Percentiles rank a stretch among this genome's conserved stretches.
phyloP scores from a whole-genome alignment of 2,797 vertebrate genomes.

The Arctocebus calabarensis region DNA sequence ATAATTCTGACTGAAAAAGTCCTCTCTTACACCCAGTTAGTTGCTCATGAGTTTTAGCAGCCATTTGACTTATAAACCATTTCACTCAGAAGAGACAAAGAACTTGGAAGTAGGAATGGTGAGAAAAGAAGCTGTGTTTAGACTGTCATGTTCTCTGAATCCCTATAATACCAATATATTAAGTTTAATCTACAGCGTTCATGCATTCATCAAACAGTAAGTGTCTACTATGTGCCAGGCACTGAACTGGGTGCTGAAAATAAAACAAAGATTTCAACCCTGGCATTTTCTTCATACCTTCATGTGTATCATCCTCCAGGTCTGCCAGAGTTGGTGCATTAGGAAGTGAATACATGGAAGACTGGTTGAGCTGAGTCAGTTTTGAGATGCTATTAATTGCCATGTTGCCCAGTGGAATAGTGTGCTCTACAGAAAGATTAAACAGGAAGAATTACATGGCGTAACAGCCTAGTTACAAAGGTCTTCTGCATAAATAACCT shows the following conservation, averaged over 20 bases:
- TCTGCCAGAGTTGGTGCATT: slow-evolving; percentile 94
- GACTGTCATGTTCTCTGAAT: background rate
- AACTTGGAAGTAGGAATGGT: background rate
- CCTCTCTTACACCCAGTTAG: background rate
- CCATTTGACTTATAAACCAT: background rate
- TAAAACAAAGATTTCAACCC: slow-evolving; percentile 4
- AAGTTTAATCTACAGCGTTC: background rate
- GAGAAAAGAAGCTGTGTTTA: background rate
- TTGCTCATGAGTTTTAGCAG: slow-evolving; percentile 1
- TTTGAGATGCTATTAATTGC: slow-evolving; percentile 92
- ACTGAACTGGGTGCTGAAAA: background rate
- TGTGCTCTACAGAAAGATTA: slow-evolving; percentile 89
- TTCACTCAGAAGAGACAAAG: slow-evolving; percentile 48
- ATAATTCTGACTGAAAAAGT: slow-evolving; percentile 44
- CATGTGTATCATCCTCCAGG: slow-evolving; percentile 92
- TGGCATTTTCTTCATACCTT: slow-evolving; percentile 83
- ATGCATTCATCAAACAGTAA: slow-evolving; percentile 19
- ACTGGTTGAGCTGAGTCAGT: slow-evolving; percentile 91
- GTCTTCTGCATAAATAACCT: background rate
- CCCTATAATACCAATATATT: background rate
- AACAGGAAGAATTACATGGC: slow-evolving; percentile 41
- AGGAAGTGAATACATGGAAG: slow-evolving; percentile 93
- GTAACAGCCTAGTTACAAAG: background rate
- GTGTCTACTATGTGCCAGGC: background rate
- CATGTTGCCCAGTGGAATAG: slow-evolving; percentile 95